Evolutionary conservation across 2,113 vertebrate species (phyloP).

Genomic region (Lethenteron reissneri): DNA sequence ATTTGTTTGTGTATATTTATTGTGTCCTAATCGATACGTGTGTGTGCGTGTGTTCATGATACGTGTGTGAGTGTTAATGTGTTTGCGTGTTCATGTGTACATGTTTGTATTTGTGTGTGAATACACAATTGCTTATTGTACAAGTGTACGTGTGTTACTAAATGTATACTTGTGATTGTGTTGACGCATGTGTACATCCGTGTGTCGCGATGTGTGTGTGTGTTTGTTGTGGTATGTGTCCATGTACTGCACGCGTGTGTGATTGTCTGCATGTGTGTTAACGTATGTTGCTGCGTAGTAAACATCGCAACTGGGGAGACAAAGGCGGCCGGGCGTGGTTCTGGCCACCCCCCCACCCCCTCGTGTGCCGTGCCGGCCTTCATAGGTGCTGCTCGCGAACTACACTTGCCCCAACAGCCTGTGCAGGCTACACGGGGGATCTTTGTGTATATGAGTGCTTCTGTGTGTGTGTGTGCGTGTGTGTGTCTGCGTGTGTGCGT

Average conservation of each 20-base stretch:
- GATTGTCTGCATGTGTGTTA: too few species aligned
- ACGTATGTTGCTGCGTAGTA: too few species aligned
- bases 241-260: too few species aligned
- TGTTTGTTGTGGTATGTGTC: too few species aligned
- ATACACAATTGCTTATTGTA: neutral
- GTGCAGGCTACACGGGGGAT: neutral
- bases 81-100: neutral
- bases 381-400: neutral
- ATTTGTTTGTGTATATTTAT: neutral
- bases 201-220: too few species aligned
- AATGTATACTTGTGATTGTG: neutral
- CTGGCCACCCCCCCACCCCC: neutral
- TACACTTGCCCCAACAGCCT: neutral
- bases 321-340: neutral
- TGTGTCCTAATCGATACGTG: neutral
- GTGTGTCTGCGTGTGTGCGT: neutral
- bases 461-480: neutral
- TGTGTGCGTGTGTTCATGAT: neutral
- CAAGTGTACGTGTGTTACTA: neutral
- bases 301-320: too few species aligned
- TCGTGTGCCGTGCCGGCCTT: neutral
- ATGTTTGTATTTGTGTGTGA: neutral
- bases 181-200: too few species aligned
- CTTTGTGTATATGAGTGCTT: neutral
- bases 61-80: neutral